Conservation (phyloP, 2,113 vertebrate species). For the Notarius quadriscutis region DNA sequence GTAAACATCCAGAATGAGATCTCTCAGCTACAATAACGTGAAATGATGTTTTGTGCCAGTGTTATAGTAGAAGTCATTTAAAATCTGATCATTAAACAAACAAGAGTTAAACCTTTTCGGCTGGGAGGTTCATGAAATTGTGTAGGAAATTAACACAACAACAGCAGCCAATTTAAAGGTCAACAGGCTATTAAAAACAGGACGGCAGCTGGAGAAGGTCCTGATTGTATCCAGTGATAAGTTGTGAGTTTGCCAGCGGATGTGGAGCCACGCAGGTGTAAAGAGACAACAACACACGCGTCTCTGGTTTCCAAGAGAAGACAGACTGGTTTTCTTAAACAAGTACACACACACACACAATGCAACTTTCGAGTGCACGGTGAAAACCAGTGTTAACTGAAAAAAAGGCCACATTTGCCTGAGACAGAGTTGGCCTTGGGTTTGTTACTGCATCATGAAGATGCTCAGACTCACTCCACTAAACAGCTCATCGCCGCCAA, state of each 20-base stretch:
- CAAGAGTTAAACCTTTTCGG: not conserved
- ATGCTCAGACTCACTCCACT: not conserved
- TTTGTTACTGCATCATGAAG: slow-evolving; percentile 12
- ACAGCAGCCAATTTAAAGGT: not conserved
- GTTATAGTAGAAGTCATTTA: not conserved
- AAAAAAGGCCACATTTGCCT: not conserved
- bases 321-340: slow-evolving; percentile 30
- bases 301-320: slow-evolving; percentile 24
- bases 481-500: not conserved
- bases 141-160: not conserved
- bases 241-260: not conserved
- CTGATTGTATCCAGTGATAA: not conserved
- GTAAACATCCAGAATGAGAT: not conserved
- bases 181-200: not conserved
- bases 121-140: not conserved
- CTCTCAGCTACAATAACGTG: too few species aligned
- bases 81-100: not conserved
- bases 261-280: not conserved
- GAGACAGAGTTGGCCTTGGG: not conserved
- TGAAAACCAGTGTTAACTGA: not conserved
- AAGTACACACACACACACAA: not conserved
- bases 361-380: not conserved
- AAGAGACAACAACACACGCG: not conserved
- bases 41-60: not conserved
- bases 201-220: not conserved